These are phyloP conservation scores for Sula dactylatra DNA, from an alignment of 2,113 vertebrate genomes.

Conservation along the genomic window DNA sequence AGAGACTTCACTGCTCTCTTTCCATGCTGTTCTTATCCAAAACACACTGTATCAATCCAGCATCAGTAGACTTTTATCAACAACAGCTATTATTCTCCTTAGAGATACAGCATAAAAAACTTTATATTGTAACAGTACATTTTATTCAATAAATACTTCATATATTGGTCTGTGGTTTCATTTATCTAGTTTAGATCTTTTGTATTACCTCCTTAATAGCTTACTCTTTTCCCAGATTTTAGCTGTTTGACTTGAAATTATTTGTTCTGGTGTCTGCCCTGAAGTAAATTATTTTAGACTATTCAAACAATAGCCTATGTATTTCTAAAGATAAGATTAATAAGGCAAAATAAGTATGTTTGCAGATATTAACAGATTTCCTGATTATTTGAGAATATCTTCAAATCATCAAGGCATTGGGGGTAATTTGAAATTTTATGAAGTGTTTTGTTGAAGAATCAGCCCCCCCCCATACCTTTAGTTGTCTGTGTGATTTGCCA, in stretches of 20 bases:
- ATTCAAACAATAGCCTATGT: not conserved
- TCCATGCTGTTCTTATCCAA: constrained; percentile 48
- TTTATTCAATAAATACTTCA: not conserved
- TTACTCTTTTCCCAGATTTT: not conserved
- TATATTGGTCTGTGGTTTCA: not conserved
- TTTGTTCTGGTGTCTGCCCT: not conserved
- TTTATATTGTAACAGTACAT: not conserved
- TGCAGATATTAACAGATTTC: not conserved
- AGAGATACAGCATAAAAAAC: not conserved
- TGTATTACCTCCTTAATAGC: not conserved
- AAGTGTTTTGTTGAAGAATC: not conserved
- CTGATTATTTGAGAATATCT: not conserved
- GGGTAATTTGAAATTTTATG: not conserved
- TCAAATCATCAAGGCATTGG: not conserved
- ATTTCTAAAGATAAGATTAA: not conserved
- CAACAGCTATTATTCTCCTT: not conserved
- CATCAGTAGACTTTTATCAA: constrained; percentile 23
- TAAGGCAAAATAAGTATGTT: not conserved
- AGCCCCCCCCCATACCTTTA: not conserved
- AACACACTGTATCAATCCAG: constrained; percentile 29
- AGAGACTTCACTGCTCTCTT: constrained; percentile 51
- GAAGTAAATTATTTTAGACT: not conserved
- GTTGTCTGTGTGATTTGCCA: not conserved
- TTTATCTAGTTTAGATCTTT: not conserved
- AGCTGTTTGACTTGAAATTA: not conserved